Evolutionary conservation across 2,113 vertebrate genomes (phyloP).

Genomic region (Trematocara variabile): DNA sequence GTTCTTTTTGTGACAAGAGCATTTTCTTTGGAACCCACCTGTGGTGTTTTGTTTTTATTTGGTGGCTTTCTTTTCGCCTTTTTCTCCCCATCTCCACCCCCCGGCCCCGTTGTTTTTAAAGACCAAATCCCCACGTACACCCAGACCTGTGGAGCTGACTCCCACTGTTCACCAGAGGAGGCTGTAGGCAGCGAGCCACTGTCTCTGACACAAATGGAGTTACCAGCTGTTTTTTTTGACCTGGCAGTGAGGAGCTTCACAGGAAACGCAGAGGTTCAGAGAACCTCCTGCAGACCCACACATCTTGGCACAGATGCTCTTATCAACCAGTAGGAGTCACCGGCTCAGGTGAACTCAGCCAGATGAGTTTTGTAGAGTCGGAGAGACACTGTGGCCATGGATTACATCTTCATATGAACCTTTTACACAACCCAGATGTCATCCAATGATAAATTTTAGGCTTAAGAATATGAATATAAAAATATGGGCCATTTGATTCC

Average conservation of each 20-base stretch:
- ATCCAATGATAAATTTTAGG: not conserved
- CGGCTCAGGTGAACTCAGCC: not conserved
- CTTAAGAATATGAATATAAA: not conserved
- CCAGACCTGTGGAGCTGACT: not conserved
- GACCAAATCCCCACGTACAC: not conserved
- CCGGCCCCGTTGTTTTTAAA: not conserved
- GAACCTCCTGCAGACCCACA: conserved; percentile 2
- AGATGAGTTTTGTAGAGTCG: not conserved
- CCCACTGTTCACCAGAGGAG: conserved; percentile 17
- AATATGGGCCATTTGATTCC: not conserved
- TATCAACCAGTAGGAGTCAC: conserved; percentile 5
- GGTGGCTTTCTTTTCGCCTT: not conserved
- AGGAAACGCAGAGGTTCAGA: conserved; percentile 5
- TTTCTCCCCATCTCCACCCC: not conserved
- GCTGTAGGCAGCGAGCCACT: not conserved
- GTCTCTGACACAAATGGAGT: not conserved
- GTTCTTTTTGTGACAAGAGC: not conserved
- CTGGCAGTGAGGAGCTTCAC: conserved; percentile 5
- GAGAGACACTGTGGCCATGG: not conserved
- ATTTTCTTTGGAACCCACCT: not conserved
- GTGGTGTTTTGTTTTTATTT: not conserved
- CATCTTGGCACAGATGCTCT: not conserved
- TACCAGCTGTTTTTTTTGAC: conserved; percentile 41
- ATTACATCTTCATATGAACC: not conserved
- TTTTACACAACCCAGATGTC: not conserved